Conservation (phyloP, 53 echinoderm and acorn worm genomes). For the Zoroaster sp. region DNA sequence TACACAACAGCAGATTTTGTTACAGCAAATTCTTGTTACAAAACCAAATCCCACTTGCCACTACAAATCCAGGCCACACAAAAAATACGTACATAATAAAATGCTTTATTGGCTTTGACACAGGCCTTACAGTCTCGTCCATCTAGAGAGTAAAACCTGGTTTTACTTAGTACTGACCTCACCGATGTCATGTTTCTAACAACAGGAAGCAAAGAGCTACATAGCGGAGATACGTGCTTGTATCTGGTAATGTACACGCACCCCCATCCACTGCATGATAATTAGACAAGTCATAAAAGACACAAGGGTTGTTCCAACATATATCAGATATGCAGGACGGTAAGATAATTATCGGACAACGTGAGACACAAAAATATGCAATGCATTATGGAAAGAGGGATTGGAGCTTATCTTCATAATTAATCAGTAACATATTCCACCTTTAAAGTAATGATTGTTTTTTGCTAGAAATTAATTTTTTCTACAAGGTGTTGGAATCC, state of each 20-base stretch:
- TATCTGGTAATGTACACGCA: neutral
- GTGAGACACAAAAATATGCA: too few relatives aligned
- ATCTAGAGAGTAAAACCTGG: neutral
- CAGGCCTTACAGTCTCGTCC: neutral
- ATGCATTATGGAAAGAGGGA: too few relatives aligned
- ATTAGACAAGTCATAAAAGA: neutral
- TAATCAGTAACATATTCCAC: too few relatives aligned
- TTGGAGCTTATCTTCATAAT: too few relatives aligned
- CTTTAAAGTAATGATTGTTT: too few relatives aligned
- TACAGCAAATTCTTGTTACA: too few relatives aligned
- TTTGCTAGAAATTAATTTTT: too few relatives aligned
- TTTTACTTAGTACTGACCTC: slow-evolving; percentile 4
- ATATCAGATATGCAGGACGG: neutral
- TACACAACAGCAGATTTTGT: too few relatives aligned
- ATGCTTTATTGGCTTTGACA: neutral
- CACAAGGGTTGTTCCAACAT: neutral
- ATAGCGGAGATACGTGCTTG: neutral
- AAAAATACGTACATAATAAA: neutral
- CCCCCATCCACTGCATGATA: neutral
- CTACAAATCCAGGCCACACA: neutral
- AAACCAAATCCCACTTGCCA: neutral
- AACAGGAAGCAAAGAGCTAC: neutral
- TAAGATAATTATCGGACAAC: neutral
- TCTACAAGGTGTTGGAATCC: too few relatives aligned
- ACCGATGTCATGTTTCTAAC: neutral